Conservation (phyloP, 2,888 invertebrate species). For the Amiota minor region DNA sequence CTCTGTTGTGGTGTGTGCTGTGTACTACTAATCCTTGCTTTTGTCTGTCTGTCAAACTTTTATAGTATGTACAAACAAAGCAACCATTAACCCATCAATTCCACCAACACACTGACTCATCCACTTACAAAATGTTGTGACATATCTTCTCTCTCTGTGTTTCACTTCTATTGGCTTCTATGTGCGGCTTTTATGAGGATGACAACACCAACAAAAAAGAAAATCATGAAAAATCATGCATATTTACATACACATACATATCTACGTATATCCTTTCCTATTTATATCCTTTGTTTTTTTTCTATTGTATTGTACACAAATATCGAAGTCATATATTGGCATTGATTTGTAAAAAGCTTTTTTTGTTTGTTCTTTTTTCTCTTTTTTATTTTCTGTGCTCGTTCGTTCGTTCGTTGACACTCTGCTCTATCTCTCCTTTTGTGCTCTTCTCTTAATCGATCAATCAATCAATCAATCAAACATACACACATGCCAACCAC, state of each 20-base stretch:
- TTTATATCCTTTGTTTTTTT: conserved; percentile 38
- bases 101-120: conserved; percentile 6
- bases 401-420: conserved; percentile 47
- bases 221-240: no score
- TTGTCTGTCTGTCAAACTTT: background rate
- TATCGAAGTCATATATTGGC: conserved; percentile 38
- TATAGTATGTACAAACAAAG: background rate
- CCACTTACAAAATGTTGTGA: background rate
- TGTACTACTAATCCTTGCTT: no score
- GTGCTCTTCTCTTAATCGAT: conserved; percentile 32
- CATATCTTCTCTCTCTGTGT: conserved; percentile 1
- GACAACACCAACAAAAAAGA: no score
- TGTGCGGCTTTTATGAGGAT: conserved; percentile 29
- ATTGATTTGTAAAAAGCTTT: conserved; percentile 36
- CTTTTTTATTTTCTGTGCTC: conserved; percentile 61
- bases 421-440: conserved; percentile 63
- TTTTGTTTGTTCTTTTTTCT: conserved; percentile 47
- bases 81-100: background rate
- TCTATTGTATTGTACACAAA: conserved; percentile 45
- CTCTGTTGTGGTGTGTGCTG: background rate
- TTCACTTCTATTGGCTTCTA: conserved; percentile 35
- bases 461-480: conserved; percentile 30
- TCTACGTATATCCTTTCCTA: no score
- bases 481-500: conserved; percentile 47
- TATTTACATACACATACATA: no score